Conservation (phyloP, 2,113 vertebrate species). For the Anoura caudifer region DNA sequence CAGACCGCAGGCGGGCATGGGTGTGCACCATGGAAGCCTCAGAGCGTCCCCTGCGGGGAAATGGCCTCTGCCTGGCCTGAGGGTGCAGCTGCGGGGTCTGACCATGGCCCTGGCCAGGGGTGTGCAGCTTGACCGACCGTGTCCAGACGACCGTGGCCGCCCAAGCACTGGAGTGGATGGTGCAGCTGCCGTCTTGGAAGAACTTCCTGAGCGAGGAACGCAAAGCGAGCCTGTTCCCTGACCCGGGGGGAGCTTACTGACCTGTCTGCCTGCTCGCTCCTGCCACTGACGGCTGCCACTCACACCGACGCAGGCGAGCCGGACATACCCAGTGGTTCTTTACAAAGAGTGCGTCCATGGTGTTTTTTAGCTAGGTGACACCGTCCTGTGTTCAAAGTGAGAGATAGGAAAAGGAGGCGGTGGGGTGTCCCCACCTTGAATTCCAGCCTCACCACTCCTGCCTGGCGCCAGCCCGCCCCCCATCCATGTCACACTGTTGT, state of each 20-base stretch:
- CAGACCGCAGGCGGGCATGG: background rate
- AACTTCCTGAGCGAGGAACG: too few relatives aligned
- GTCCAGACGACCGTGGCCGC: fast-evolving
- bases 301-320: fast-evolving
- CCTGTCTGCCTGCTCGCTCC: background rate
- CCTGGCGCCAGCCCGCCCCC: background rate
- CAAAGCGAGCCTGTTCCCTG: fast-evolving
- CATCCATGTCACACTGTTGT: fast-evolving
- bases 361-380: fast-evolving
- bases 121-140: fast-evolving
- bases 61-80: background rate
- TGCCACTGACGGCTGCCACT: fast-evolving
- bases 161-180: fast-evolving
- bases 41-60: too few relatives aligned
- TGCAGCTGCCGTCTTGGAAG: background rate
- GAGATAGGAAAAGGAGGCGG: fast-evolving
- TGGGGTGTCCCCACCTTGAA: fast-evolving
- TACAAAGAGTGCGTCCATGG: background rate
- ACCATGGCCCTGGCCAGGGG: fast-evolving
- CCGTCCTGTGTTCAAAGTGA: background rate
- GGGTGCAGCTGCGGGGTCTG: fast-evolving
- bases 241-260: fast-evolving
- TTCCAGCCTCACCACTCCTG: background rate
- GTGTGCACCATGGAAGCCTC: fast-evolving
- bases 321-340: fast-evolving